A percentile compares a stretch with the other conserved stretches of the same genome.
Conservation (phyloP, 2,797 vertebrate species). For the Coluber constrictor region DNA sequence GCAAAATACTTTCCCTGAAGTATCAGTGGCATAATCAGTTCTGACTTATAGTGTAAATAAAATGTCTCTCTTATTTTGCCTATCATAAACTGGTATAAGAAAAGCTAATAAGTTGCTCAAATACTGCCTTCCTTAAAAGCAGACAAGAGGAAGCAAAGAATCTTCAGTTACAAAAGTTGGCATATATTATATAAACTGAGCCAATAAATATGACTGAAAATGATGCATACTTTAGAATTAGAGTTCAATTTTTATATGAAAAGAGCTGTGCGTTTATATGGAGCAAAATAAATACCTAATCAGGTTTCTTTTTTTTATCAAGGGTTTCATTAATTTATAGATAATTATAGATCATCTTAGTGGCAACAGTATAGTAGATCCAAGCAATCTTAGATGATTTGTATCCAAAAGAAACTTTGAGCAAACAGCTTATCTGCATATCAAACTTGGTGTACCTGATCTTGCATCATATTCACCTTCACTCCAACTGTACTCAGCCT, state of each 20-base stretch:
- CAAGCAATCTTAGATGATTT: neutral
- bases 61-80: neutral
- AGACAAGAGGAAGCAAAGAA: neutral
- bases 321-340: neutral
- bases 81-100: neutral
- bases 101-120: neutral
- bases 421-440: neutral
- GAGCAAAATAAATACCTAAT: neutral
- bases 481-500: neutral
- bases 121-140: neutral
- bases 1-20: neutral
- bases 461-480: neutral
- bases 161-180: neutral
- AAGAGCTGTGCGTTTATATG: neutral
- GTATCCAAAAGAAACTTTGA: neutral
- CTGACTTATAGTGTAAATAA: neutral
- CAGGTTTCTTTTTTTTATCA: neutral
- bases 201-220: neutral
- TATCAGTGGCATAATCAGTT: neutral
- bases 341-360: neutral
- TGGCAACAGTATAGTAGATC: neutral
- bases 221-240: neutral
- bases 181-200: neutral
- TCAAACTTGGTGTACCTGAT: neutral
- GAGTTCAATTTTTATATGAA: neutral